Percentiles rank a stretch among this genome's conserved stretches.
phyloP scores from a whole-genome alignment of 2,888 invertebrate species.

The Zootermopsis nevadensis region DNA sequence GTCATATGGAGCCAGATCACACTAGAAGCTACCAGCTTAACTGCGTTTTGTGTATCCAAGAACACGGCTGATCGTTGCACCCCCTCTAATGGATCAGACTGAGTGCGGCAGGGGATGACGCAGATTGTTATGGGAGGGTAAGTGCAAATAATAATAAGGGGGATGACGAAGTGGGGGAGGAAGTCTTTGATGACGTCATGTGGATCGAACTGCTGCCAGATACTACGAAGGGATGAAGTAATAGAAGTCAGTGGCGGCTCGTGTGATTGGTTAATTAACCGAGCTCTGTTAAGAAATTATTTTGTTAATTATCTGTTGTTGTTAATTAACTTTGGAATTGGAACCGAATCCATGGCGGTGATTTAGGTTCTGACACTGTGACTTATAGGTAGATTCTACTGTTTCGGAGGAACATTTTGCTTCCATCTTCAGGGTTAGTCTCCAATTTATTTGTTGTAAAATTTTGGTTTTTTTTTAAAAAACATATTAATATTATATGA shows the following conservation, averaged over 20 bases:
- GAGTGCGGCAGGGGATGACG: constrained; percentile 25
- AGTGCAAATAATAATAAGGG: constrained; percentile 32
- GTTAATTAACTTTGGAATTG: too few relatives aligned
- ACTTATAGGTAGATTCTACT: too few relatives aligned
- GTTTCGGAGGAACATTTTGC: too few relatives aligned
- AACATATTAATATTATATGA: too few relatives aligned
- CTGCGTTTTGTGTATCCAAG: constrained; percentile 24
- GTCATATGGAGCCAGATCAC: not conserved
- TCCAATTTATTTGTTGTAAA: too few relatives aligned
- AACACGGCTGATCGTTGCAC: not conserved
- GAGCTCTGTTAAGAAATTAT: too few relatives aligned
- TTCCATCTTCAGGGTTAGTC: too few relatives aligned
- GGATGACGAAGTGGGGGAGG: constrained; percentile 31
- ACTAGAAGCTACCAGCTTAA: constrained; percentile 3
- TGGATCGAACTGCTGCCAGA: constrained; percentile 37
- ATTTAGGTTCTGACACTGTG: too few relatives aligned
- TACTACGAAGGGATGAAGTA: not conserved
- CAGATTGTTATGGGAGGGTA: constrained; percentile 33
- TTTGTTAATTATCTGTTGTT: too few relatives aligned
- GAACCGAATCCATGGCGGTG: too few relatives aligned
- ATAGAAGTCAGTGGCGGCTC: constrained; percentile 16
- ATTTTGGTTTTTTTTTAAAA: too few relatives aligned
- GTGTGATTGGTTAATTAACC: not conserved
- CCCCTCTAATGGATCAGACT: constrained; percentile 28
- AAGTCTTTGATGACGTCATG: constrained; percentile 36